Base-by-base conservation (phyloP, 2,888 invertebrate species). In the Orgyia antiqua region DNA sequence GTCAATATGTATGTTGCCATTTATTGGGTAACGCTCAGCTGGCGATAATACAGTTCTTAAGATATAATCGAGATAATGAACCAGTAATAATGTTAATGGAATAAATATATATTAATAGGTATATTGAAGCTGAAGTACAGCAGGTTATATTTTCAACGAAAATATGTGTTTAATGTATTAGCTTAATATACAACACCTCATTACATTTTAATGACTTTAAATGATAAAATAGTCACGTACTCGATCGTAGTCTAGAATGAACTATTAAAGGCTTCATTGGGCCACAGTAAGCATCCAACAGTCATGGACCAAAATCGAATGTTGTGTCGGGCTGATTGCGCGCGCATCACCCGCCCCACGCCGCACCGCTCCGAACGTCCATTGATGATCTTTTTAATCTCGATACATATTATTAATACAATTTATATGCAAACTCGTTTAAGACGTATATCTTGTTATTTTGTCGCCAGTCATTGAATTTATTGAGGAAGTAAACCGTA, bases 271-370 rank as follows among this genome's bases (percentile, higher is more conserved):
- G 69, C 67, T 70, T 73, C 68, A 69, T 74, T 72, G 69, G 74
- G 70, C 79, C 68, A 77, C 75, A 69, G 78, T 72, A 71, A 82
- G 82, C 83, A 77, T 83, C 82, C 80, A 75, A 78, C 79, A 79
- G 82, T 78, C 79, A 82, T 84, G 86, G 83, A 87, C 87, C 87
- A 87, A 87, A 87, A 87, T 87, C 87, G 87, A 87, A 87, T 84
- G 75, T 77, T 67, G 82, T 77, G 74, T 78, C 71, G 68, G 71
- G 66, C 64, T 65, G 67, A 54, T 15, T 80, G 86, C 84, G 87
- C 87, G 80, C 83, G 78, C 80, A 77, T 39, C 64, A 51, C 68
- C 69, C 67, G 61, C 70, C 71, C 66, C 68, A 58, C 71, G 53
- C 66, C 70, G 63, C 79, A 66, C 82, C 77, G 60, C 71, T 68